Conservation (phyloP, 2,888 invertebrate genomes). For the Lasius fuliginosus region DNA sequence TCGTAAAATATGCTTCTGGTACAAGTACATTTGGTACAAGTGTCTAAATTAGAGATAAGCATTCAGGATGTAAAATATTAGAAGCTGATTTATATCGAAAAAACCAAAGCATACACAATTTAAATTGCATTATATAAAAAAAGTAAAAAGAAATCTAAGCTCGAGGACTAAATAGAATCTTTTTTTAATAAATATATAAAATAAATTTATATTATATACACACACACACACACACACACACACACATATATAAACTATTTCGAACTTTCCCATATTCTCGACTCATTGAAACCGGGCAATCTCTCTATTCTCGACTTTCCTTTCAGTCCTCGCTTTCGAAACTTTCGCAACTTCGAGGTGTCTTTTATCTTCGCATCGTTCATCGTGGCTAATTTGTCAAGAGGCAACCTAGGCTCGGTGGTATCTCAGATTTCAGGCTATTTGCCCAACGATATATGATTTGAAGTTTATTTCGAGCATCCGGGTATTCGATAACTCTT, state of each 20-base stretch:
- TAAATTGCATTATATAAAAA: neutral
- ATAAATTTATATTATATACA: neutral
- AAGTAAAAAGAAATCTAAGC: neutral
- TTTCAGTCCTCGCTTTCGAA: neutral
- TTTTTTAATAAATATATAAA: neutral
- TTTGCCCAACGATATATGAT: constrained; percentile 21
- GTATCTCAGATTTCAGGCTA: neutral
- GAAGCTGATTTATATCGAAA: neutral
- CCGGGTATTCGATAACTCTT: constrained; percentile 26
- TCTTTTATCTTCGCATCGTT: constrained; percentile 13
- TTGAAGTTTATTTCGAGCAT: constrained; percentile 41
- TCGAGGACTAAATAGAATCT: neutral
- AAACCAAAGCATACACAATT: neutral
- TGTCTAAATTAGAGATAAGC: neutral
- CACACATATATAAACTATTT: too few relatives aligned
- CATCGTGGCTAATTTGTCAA: neutral
- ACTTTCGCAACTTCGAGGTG: neutral
- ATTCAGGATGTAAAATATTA: neutral
- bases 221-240: too few relatives aligned
- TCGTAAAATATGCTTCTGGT: neutral
- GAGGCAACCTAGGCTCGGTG: neutral
- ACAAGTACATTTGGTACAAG: neutral
- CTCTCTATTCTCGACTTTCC: neutral
- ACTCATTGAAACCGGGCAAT: constrained; percentile 1
- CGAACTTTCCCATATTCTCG: neutral